Conservation (phyloP, 2,797 vertebrate genomes). For the Basileuterus tristriatus region DNA sequence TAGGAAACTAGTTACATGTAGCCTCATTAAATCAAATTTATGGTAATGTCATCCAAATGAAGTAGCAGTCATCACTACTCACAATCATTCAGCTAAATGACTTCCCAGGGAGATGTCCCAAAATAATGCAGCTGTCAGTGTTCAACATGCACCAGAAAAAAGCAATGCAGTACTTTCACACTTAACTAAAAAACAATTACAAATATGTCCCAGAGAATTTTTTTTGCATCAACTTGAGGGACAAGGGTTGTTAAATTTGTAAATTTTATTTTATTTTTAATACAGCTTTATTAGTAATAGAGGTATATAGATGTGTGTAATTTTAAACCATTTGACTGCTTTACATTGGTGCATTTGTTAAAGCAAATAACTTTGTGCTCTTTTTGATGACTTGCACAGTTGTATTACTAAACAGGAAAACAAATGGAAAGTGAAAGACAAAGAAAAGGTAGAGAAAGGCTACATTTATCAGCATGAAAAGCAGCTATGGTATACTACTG, state of each 20-base stretch:
- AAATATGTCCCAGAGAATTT: not conserved
- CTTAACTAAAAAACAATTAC: not conserved
- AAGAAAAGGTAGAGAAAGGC: not conserved
- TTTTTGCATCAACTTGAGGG: not conserved
- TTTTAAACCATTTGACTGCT: not conserved
- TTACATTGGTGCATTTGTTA: not conserved
- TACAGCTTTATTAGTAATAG: not conserved
- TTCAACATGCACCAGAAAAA: not conserved
- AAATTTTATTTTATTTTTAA: not conserved
- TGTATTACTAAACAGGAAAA: not conserved
- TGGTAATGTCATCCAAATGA: slow-evolving; percentile 33
- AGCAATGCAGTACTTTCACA: not conserved
- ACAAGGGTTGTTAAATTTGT: not conserved
- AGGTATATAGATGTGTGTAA: not conserved
- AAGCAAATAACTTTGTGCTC: not conserved
- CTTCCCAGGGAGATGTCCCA: slow-evolving; percentile 17
- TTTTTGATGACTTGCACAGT: not conserved
- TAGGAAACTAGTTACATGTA: not conserved
- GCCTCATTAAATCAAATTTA: slow-evolving; percentile 51
- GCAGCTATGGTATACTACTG: not conserved
- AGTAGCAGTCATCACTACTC: slow-evolving; percentile 24
- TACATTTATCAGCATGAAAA: not conserved
- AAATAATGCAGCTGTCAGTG: slow-evolving; percentile 47
- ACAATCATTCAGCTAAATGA: slow-evolving; percentile 48
- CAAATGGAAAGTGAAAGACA: not conserved